phyloP scores from a whole-genome alignment of 1,140 invertebrate genomes.

The Asobara japonica region DNA sequence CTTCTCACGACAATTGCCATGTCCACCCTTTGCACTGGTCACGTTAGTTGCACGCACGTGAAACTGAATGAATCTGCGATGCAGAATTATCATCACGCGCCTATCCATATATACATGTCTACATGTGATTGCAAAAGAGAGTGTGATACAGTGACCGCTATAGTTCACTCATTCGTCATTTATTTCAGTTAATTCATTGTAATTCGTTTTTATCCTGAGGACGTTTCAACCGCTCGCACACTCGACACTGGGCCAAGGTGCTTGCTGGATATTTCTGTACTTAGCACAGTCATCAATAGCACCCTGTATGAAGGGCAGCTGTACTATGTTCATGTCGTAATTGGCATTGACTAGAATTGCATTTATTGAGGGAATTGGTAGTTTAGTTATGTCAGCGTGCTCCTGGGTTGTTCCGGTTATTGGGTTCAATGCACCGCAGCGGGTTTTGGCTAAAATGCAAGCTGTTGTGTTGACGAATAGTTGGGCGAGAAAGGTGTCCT shows the following conservation, averaged over 20 bases:
- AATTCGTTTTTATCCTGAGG: not conserved
- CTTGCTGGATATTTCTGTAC: constrained; percentile 50
- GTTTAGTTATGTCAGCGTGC: constrained; percentile 39
- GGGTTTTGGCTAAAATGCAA: constrained; percentile 56
- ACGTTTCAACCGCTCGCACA: constrained; percentile 35
- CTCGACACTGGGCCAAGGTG: constrained; percentile 50
- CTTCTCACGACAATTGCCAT: constrained; percentile 41
- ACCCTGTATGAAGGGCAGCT: constrained; percentile 48
- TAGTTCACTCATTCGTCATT: too few relatives aligned
- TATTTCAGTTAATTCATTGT: not conserved
- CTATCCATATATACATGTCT: too few relatives aligned
- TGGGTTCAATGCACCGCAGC: constrained; percentile 50
- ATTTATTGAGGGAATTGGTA: constrained; percentile 47
- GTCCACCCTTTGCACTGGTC: constrained; percentile 40
- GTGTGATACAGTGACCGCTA: too few relatives aligned
- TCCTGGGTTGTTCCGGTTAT: constrained; percentile 52
- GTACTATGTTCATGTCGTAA: constrained; percentile 56
- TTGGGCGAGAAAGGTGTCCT: constrained; percentile 44
- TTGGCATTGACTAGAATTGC: constrained; percentile 54
- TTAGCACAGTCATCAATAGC: constrained; percentile 51
- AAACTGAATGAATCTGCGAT: not conserved
- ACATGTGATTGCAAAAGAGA: too few relatives aligned
- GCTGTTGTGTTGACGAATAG: constrained; percentile 55
- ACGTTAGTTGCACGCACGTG: constrained; percentile 37
- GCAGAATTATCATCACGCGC: too few relatives aligned